A percentile compares a stretch with the other conserved stretches of the same genome.
These are phyloP conservation scores for Pectinophora gossypiella DNA, from an alignment of 1,140 invertebrate species.

Conservation along the genomic window DNA sequence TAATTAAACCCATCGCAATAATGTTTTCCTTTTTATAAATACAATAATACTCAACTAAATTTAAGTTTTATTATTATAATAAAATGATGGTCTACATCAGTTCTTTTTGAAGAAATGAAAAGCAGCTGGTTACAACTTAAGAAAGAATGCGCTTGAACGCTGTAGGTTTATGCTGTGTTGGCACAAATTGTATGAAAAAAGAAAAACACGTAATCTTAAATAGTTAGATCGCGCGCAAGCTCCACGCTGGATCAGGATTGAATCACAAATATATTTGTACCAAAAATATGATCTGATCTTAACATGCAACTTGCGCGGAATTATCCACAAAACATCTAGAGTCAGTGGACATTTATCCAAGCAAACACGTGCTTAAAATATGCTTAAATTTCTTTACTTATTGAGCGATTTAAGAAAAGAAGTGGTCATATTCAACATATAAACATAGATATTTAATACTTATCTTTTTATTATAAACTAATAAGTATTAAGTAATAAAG, in stretches of 20 bases:
- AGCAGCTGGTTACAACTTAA: conserved; percentile 11
- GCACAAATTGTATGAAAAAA: conserved; percentile 21
- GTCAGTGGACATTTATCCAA: too few species aligned
- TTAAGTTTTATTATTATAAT: conserved; percentile 39
- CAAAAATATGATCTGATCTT: too few species aligned
- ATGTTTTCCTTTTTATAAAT: conserved; percentile 33
- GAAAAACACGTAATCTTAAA: conserved; percentile 19
- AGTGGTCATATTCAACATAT: not conserved
- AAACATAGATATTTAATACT: not conserved
- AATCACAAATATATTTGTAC: too few species aligned
- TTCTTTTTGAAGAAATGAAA: conserved; percentile 23
- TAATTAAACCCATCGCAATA: conserved; percentile 39
- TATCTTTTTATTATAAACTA: not conserved
- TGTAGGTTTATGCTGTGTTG: conserved; percentile 17
- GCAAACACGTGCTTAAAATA: not conserved
- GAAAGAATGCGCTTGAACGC: conserved; percentile 8
- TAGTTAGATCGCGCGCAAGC: too few species aligned
- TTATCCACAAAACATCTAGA: too few species aligned
- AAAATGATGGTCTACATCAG: conserved; percentile 34
- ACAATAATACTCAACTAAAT: conserved; percentile 52
- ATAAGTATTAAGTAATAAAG: conserved; percentile 1
- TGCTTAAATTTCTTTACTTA: not conserved
- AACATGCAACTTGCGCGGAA: too few species aligned
- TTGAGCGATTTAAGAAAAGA: conserved; percentile 3
- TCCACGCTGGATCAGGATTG: too few species aligned